phyloP scores from a whole-genome alignment of 2,888 invertebrate species.

The Callimorpha dominula region DNA sequence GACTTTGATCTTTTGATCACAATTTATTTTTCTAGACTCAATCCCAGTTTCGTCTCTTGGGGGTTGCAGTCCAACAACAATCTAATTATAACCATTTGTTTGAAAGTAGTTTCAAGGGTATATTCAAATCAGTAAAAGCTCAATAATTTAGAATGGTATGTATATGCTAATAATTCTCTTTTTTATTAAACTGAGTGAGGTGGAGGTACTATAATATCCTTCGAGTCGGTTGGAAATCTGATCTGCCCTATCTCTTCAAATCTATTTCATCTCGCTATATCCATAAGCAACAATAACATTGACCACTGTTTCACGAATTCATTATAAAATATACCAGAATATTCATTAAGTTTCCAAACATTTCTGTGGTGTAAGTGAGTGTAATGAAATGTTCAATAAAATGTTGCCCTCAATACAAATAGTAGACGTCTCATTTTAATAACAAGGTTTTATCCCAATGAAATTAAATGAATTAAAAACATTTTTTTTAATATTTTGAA shows the following conservation, averaged over 20 bases:
- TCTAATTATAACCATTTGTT: slow-evolving; percentile 1
- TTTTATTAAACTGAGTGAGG: not conserved
- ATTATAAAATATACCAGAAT: not conserved
- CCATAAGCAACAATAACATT: not conserved
- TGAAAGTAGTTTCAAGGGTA: too few species aligned
- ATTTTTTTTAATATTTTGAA: too few species aligned
- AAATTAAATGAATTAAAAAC: too few species aligned
- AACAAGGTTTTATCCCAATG: too few species aligned
- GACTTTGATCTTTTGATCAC: not conserved
- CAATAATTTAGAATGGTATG: not conserved
- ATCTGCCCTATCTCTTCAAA: not conserved
- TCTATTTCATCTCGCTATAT: not conserved
- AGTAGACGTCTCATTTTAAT: not conserved
- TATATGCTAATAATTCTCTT: not conserved
- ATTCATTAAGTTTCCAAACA: not conserved
- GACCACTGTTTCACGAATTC: not conserved
- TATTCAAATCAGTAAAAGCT: not conserved
- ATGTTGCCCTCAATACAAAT: not conserved
- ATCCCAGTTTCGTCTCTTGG: not conserved
- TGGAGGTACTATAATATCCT: not conserved
- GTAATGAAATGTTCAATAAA: too few species aligned
- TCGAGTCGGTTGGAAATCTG: not conserved
- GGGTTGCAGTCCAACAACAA: not conserved
- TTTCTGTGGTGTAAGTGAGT: not conserved
- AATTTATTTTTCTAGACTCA: not conserved